These are phyloP conservation scores for Indri indri DNA, from an alignment of 2,113 vertebrate genomes.

Conservation along the genomic window DNA sequence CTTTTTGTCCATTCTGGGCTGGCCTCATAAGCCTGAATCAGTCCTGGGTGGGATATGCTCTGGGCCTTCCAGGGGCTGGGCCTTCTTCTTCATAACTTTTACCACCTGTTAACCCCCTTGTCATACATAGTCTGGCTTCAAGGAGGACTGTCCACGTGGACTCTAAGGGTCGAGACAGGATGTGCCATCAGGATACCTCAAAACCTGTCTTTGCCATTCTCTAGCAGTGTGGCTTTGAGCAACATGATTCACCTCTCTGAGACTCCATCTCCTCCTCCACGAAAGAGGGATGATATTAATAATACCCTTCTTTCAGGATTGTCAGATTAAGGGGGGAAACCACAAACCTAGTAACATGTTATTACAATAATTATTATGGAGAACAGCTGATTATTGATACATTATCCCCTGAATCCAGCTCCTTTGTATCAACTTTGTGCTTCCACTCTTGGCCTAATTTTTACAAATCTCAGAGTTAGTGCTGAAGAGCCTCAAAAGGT, in stretches of 20 bases:
- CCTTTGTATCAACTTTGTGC: background rate
- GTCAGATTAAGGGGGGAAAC: background rate
- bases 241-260: background rate
- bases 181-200: background rate
- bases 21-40: background rate
- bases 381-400: background rate
- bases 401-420: background rate
- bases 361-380: background rate
- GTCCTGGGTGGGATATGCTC: background rate
- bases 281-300: background rate
- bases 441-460: background rate
- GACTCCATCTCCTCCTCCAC: background rate
- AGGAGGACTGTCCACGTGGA: background rate
- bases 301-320: background rate
- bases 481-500: background rate
- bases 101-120: no score
- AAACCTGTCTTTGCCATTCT: background rate
- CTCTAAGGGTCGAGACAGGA: accelerated
- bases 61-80: background rate
- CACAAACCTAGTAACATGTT: background rate
- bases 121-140: background rate
- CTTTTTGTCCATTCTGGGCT: background rate
- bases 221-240: background rate
- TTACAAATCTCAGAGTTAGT: background rate
- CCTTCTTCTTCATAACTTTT: background rate